Base-by-base conservation (phyloP, 2,113 vertebrate genomes). In the Pontoporia blainvillei region DNA sequence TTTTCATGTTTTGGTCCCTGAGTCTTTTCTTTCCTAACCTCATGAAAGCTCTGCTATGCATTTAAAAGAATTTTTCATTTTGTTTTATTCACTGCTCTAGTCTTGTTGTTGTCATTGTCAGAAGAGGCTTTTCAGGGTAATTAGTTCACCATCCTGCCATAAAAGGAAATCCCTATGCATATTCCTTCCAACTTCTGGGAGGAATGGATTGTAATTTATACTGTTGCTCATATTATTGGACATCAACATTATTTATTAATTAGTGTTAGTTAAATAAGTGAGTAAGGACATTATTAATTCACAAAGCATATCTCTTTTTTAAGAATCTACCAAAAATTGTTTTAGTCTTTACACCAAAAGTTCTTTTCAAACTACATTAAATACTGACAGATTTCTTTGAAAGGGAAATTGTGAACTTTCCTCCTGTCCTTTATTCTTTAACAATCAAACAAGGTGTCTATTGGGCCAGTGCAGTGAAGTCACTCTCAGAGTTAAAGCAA, bases 361-460 rank as follows among this genome's bases (percentile, higher is more conserved):
- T 54, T 92, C 13, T 76, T 86, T 94, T 90, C 76, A 90, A 88
- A 82, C 41, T 95, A 31, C 91, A 3, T 93, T 94, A 95, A 91
- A 91, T 76, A 86, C 20, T 73, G 9, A 86, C 62, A 25, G 5
- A 41, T 86, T 86, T 90, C 17, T 81, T 86, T 92, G 54, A 83
- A 78, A 78, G 3, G 6, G 2, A 73, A 90, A 83, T 61, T 90
- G 27, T 91, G 17, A 88, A 75, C 27, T 90, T 81, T 59, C 36
- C 23, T 83, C 46, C n/a, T 93, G 18, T 8, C 8, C 2, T 96
- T 85, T 59, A 90, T 76, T 85, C 84, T 96, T 87, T 75, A 95
- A 85, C 52, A 95, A 96, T 85, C 31, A 46, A 84, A 61, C 54
- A 91, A 72, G 27, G 6, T 4, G 73, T 46, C 67, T 61, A 39